Base-by-base conservation (phyloP, 2,797 vertebrate genomes). In the Sparidentex hasta region DNA sequence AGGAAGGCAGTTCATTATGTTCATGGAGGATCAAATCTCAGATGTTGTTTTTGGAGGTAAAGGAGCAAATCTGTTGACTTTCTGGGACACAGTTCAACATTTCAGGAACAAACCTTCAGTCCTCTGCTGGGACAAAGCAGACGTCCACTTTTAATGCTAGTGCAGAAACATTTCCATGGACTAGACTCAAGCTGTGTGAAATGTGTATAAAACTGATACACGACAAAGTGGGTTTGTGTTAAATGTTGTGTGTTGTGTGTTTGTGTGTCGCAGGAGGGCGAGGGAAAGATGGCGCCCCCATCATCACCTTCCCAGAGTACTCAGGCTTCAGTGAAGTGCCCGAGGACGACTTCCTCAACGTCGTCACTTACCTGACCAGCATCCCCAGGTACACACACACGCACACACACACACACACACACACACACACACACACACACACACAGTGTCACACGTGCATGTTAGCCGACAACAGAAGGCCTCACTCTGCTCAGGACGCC, bases 361-460 rank as follows among this genome's bases (percentile, higher is more conserved):
- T 98, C 44, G 95, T 98, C 74, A 98, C 97, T 0, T 98, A 98
- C 76, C 93, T 99, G 92, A 98, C 97, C 82, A 99, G 98, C 88
- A 96, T 99, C 80, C 98, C 97, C 88, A 98, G 97, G 97, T 97
- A 81, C 44, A 54, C 43, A 27, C 44, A 54, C 43, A 5, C 11
- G 6, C 11, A 48, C 1, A 43, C 75, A 46, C 50, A 51, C n/a
- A n/a, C n/a, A n/a, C n/a, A n/a, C n/a, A n/a, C n/a, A n/a, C n/a
- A n/a, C n/a, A n/a, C n/a, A n/a, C n/a, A n/a, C n/a, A n/a, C n/a
- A n/a, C n/a, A n/a, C n/a, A n/a, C n/a, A n/a, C n/a, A n/a, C n/a
- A n/a, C n/a, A 61, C 1, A 47, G 5, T n/a, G 4, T 50, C 17
- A 56, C 3, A 72, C 41, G 44, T 7, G 3, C 14, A 6, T 38